Evolutionary conservation across 2,797 vertebrate species (phyloP).

Genomic region (Zalophus californianus): DNA sequence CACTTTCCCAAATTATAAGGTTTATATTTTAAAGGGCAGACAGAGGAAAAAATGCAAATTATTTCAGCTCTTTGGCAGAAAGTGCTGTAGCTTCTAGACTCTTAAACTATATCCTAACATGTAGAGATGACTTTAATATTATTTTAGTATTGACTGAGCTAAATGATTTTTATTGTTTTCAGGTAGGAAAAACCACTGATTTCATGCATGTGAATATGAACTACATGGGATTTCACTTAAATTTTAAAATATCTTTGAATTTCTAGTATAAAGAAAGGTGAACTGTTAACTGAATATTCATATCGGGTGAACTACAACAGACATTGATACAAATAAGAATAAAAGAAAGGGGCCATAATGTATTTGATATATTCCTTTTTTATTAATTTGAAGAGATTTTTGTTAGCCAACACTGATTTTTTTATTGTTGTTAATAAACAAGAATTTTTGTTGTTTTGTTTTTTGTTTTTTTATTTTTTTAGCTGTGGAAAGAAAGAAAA

Average conservation of each 20-base stretch:
- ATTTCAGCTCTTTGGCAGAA: conserved; percentile 10
- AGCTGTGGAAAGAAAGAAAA: not conserved
- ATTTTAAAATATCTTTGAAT: conserved; percentile 11
- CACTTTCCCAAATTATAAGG: not conserved
- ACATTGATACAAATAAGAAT: not conserved
- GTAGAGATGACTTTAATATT: not conserved
- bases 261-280: not conserved
- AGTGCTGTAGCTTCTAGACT: not conserved
- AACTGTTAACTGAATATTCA: not conserved
- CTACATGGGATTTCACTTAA: not conserved
- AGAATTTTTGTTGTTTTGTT: not conserved
- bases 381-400: not conserved
- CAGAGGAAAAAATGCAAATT: conserved; percentile 7
- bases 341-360: not conserved
- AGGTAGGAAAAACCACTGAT: not conserved
- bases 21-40: not conserved
- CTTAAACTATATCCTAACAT: not conserved
- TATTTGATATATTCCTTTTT: not conserved
- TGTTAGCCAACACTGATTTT: not conserved
- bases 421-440: not conserved
- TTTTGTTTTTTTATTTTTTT: not conserved
- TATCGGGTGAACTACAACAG: not conserved
- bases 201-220: not conserved
- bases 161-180: not conserved
- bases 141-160: not conserved